Conservation (phyloP, 2,888 invertebrate species). For the Pycnomerus fuliginosus region DNA sequence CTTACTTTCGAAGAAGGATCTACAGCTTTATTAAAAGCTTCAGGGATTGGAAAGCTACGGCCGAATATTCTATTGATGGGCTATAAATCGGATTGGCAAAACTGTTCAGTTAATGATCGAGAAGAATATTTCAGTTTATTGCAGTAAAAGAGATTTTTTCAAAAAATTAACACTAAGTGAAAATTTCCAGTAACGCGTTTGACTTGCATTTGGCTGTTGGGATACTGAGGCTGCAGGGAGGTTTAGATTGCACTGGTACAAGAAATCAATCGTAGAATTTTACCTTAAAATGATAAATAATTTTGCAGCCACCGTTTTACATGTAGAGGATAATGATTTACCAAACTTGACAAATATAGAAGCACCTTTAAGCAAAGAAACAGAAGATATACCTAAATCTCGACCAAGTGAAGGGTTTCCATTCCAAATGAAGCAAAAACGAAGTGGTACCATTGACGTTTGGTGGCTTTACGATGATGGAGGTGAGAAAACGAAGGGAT, state of each 20-base stretch:
- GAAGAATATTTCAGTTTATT: slow-evolving; percentile 92
- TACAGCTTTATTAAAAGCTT: slow-evolving; percentile 80
- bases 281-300: slow-evolving; percentile 60
- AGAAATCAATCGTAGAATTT: slow-evolving; percentile 64
- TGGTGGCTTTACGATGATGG: slow-evolving; percentile 99
- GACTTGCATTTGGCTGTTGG: slow-evolving; percentile 93
- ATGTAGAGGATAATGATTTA: no score
- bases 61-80: slow-evolving; percentile 96
- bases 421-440: slow-evolving; percentile 72
- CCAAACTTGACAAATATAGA: no score
- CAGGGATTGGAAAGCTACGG: slow-evolving; percentile 89
- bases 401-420: slow-evolving; percentile 60
- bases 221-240: slow-evolving; percentile 83
- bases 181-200: slow-evolving; percentile 80
- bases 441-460: slow-evolving; percentile 81
- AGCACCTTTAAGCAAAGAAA: slow-evolving; percentile 40
- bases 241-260: slow-evolving; percentile 69
- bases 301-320: no score
- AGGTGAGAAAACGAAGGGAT: slow-evolving; percentile 54
- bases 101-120: slow-evolving; percentile 71
- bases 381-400: slow-evolving; percentile 56
- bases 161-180: no score
- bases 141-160: slow-evolving; percentile 89
- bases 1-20: slow-evolving; percentile 76
- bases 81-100: slow-evolving; percentile 91